phyloP scores from a whole-genome alignment of 35 echinoderm and acorn worm genomes.

The Heliocidaris tuberculata region DNA sequence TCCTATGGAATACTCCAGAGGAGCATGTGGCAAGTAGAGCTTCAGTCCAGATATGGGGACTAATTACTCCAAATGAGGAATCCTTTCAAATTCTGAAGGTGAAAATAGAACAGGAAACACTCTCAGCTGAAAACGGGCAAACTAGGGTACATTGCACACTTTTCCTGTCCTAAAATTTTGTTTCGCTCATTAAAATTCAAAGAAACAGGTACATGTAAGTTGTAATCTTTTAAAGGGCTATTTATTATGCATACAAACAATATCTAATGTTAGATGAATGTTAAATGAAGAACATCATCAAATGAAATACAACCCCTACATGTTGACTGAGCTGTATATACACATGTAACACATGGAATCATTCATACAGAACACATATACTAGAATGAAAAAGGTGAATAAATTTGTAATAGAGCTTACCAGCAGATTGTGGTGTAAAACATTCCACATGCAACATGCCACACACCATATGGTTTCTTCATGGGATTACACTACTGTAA shows the following conservation, averaged over 20 bases:
- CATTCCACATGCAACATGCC: background rate
- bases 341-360: too few species aligned
- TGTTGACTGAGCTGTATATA: too few species aligned
- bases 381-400: too few species aligned
- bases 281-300: too few species aligned
- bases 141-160: background rate
- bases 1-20: background rate
- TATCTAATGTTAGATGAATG: too few species aligned
- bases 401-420: background rate
- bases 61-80: background rate
- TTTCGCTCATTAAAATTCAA: too few species aligned
- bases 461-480: conserved; percentile 16
- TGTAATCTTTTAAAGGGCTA: too few species aligned
- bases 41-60: background rate
- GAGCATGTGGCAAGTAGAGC: background rate
- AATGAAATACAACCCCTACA: too few species aligned
- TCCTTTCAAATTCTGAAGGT: background rate
- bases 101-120: background rate
- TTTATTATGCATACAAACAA: too few species aligned
- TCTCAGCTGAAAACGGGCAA: background rate
- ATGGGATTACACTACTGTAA: background rate
- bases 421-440: background rate
- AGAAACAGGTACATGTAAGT: too few species aligned
- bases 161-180: background rate
- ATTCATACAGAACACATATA: too few species aligned